Evolutionary conservation across 2,797 vertebrate species (phyloP), one percentile per base, ranked within the genome.

Genomic region (Gymnoscopelus braueri): DNA sequence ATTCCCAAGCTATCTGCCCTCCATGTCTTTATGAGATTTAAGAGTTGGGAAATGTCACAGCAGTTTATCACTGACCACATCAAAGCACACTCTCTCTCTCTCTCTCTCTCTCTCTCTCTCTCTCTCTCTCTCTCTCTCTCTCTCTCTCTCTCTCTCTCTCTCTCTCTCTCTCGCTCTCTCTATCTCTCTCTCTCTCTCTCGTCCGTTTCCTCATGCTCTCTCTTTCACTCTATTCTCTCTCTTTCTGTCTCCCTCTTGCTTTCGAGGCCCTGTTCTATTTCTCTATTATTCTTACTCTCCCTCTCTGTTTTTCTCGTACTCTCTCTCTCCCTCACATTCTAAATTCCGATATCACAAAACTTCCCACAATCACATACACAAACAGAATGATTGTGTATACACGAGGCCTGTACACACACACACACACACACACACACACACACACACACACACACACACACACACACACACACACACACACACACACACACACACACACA

Each of bases 31-130:
- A 70, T 82, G 69, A 86, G 79, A 86, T 86, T 87, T 86, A 84
- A 32, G 71, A 84, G 84, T 56, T 44, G 76, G 75, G 78, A 89
- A 86, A 89, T 85, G 87, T 90, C 84, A 81, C 87, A 80, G 90
- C 81, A 80, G 56, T 69, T 55, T 60, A 69, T 75, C 56, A 60
- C 48, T 5, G 53, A 39, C 26, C 58, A 54, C 48, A 53, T 61
- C 6, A 69, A 69, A n/a, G n/a, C n/a, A n/a, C n/a, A n/a, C 1
- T 19, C 61, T 61, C 32, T 23, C 26, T 52, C 47, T 26, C 9
- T 39, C n/a, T 32, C 10, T 67, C 5, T 29, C 26, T 2, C 26
- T 29, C 26, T 29, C 1, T 19, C 61, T 61, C 32, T 23, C 26
- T 52, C 47, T 26, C 9, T 39, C n/a, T 32, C 10, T 67, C 5